phyloP scores from a whole-genome alignment of 2,888 invertebrate genomes.

The Siphlonurus alternatus region DNA sequence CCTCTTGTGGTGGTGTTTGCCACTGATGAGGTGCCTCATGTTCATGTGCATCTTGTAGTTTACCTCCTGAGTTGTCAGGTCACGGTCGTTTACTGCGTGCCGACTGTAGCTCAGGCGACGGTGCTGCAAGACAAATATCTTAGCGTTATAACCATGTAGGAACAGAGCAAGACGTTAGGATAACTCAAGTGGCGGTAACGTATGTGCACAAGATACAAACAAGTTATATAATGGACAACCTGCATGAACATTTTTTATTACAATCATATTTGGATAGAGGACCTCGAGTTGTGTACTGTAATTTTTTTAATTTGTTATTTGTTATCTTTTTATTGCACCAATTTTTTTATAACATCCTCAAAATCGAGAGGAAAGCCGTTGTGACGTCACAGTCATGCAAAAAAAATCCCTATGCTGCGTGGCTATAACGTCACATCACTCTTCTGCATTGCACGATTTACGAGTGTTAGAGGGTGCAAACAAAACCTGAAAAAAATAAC shows the following conservation, averaged over 20 bases:
- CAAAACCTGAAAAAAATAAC: background rate
- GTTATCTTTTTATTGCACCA: background rate
- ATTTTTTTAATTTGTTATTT: too few relatives aligned
- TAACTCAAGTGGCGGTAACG: too few relatives aligned
- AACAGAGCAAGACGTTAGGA: background rate
- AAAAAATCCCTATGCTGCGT: background rate
- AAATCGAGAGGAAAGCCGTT: background rate
- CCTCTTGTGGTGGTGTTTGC: slow-evolving; percentile 52
- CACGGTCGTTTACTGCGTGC: slow-evolving; percentile 77
- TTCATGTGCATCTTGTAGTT: slow-evolving; percentile 86
- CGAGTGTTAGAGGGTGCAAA: background rate
- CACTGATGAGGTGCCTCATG: slow-evolving; percentile 70
- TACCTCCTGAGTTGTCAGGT: slow-evolving; percentile 64
- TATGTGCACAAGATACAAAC: slow-evolving; percentile 2
- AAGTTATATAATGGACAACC: too few relatives aligned
- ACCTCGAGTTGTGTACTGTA: too few relatives aligned
- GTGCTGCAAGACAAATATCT: slow-evolving; percentile 43
- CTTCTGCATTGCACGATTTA: background rate
- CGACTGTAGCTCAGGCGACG: slow-evolving; percentile 79
- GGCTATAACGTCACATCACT: background rate
- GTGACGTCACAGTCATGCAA: too few relatives aligned
- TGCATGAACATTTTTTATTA: too few relatives aligned
- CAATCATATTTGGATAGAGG: too few relatives aligned
- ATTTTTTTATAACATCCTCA: background rate
- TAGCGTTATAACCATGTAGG: slow-evolving; percentile 11